A percentile compares a stretch with the other conserved stretches of the same genome.
Conservation (phyloP, 1,140 invertebrate genomes). For the Drosophila suzukii region DNA sequence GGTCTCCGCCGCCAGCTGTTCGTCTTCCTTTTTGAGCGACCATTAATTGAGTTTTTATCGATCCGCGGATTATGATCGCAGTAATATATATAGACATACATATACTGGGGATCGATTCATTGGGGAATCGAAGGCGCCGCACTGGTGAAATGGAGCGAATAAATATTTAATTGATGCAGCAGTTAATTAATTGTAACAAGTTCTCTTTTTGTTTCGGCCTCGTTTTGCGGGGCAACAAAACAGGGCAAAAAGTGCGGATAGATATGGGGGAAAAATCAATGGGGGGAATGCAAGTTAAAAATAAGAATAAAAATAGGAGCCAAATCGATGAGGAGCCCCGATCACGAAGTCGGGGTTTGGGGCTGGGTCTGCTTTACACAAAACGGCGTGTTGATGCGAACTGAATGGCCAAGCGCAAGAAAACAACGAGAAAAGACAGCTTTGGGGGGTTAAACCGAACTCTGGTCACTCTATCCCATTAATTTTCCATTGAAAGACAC, state of each 20-base stretch:
- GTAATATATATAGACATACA: constrained; percentile 4
- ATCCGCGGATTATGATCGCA: constrained; percentile 54
- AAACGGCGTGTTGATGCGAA: constrained; percentile 79
- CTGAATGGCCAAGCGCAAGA: constrained; percentile 59
- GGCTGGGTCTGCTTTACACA: constrained; percentile 47
- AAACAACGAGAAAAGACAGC: background rate
- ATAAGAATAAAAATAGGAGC: constrained; percentile 39
- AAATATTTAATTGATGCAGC: constrained; percentile 75
- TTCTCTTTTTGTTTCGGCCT: constrained; percentile 13
- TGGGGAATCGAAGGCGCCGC: constrained; percentile 48
- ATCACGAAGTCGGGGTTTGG: constrained; percentile 35
- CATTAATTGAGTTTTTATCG: constrained; percentile 80
- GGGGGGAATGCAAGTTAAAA: constrained; percentile 14
- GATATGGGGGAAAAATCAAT: constrained; percentile 58
- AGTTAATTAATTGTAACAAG: constrained; percentile 82
- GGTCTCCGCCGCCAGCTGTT: constrained; percentile 34
- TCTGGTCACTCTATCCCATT: constrained; percentile 10
- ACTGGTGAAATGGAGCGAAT: constrained; percentile 22
- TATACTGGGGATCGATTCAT: constrained; percentile 16
- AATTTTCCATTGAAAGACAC: background rate
- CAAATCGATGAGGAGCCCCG: constrained; percentile 57
- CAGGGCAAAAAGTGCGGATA: constrained; percentile 37
- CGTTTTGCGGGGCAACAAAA: constrained; percentile 29
- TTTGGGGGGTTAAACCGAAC: background rate
- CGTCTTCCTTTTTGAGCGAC: constrained; percentile 14